These are phyloP conservation scores for Corynorhinus townsendii DNA, from an alignment of 2,113 vertebrate species.

Conservation along the genomic window DNA sequence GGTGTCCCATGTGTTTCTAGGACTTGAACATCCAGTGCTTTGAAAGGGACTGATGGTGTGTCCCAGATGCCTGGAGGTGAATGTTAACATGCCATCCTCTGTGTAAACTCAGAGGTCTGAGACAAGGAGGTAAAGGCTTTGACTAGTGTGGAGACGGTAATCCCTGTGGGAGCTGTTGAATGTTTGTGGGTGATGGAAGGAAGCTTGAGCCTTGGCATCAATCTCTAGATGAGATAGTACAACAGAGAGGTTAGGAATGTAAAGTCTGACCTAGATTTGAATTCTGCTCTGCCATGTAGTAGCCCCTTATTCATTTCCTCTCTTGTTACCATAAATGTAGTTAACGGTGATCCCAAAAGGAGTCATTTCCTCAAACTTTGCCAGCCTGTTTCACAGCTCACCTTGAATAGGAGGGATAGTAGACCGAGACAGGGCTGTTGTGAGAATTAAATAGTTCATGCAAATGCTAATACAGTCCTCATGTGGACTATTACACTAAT, in stretches of 20 bases:
- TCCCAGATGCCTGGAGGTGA: background rate
- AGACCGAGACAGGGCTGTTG: background rate
- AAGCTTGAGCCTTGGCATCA: background rate
- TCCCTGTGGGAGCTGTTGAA: rapidly evolving
- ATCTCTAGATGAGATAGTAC: background rate
- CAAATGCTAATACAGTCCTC: background rate
- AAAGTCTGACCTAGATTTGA: background rate
- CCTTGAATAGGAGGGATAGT: background rate
- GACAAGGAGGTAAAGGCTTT: background rate
- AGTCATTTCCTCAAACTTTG: background rate
- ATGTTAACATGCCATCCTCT: rapidly evolving
- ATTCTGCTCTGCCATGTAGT: background rate
- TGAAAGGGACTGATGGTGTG: background rate
- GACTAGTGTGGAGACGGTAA: rapidly evolving
- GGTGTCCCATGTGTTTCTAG: background rate
- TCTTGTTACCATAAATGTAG: too few species aligned
- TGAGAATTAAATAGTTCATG: background rate
- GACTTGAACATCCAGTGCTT: background rate
- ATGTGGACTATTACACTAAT: background rate
- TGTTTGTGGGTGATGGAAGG: background rate
- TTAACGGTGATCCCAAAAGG: too few species aligned
- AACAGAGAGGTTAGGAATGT: background rate
- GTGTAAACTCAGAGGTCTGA: background rate
- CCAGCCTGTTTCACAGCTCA: background rate
- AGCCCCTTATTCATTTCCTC: background rate